Percentiles rank a stretch among this genome's conserved stretches.
Evolutionary conservation across 53 echinoderm and acorn worm genomes (phyloP).

Genomic region (Zoroaster sp.): DNA sequence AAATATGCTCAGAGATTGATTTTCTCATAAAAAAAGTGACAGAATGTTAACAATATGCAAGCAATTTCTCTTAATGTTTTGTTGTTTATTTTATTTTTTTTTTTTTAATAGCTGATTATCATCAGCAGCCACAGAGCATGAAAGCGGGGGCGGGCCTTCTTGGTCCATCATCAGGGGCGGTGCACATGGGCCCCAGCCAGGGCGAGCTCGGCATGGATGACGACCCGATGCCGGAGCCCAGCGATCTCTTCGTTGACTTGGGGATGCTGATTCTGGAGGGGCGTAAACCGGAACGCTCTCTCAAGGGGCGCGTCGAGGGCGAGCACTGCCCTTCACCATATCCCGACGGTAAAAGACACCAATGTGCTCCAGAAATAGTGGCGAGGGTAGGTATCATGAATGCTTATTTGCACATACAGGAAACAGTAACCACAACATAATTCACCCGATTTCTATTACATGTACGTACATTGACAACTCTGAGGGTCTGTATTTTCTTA

Average conservation of each 20-base stretch:
- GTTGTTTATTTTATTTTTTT: neutral
- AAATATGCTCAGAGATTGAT: too few species aligned
- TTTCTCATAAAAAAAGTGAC: too few species aligned
- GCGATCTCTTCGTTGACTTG: constrained; percentile 66
- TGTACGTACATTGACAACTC: neutral
- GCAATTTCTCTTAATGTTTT: too few species aligned
- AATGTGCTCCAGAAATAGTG: constrained; percentile 49
- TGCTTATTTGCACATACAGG: too few species aligned
- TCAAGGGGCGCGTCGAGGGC: constrained; percentile 90
- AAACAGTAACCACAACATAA: too few species aligned
- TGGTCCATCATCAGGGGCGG: constrained; percentile 23
- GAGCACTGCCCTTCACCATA: constrained; percentile 80
- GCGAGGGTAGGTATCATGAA: constrained; percentile 70
- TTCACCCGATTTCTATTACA: neutral
- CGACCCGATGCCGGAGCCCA: constrained; percentile 46
- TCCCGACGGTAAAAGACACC: constrained; percentile 31
- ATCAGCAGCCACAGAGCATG: constrained; percentile 44
- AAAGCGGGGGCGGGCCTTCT: constrained; percentile 25
- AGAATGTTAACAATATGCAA: too few species aligned
- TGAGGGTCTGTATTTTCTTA: too few species aligned
- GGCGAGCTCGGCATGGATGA: neutral
- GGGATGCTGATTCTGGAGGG: constrained; percentile 83
- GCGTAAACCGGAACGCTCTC: constrained; percentile 67
- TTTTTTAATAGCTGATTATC: constrained; percentile 33
- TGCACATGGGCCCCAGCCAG: constrained; percentile 7